Evolutionary conservation across 2,797 vertebrate species (phyloP).

Genomic region (Malacoctenus gilli): DNA sequence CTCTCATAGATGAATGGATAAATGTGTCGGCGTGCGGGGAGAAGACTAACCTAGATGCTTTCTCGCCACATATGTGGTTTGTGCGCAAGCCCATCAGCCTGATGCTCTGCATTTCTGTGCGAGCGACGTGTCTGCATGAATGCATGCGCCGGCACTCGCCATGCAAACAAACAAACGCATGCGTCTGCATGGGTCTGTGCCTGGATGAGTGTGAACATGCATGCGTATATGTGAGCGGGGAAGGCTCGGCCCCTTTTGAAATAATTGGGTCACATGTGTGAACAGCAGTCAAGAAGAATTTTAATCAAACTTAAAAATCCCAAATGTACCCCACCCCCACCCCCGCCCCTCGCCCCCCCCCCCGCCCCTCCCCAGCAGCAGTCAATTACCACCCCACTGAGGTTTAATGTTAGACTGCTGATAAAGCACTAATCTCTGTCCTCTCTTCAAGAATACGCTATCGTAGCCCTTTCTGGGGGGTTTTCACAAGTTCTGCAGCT

Average conservation of each 20-base stretch:
- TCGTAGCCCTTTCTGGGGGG: neutral
- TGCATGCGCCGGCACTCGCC: neutral
- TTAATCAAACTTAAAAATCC: conserved; percentile 75
- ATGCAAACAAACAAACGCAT: conserved; percentile 2
- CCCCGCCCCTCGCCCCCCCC: no score
- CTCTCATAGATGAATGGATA: conserved; percentile 13
- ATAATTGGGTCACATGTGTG: conserved; percentile 71
- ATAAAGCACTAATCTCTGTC: conserved; percentile 4
- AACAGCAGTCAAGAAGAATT: conserved; percentile 65
- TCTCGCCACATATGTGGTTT: neutral
- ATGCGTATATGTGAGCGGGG: conserved; percentile 12
- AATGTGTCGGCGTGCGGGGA: conserved; percentile 4
- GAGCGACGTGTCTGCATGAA: neutral
- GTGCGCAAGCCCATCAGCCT: neutral
- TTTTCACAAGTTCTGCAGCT: conserved; percentile 5
- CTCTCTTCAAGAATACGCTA: no score
- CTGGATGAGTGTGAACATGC: neutral
- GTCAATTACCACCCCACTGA: conserved; percentile 46
- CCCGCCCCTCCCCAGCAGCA: no score
- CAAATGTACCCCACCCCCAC: conserved; percentile 42
- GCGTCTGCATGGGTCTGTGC: conserved; percentile 8
- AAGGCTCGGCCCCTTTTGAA: conserved; percentile 29
- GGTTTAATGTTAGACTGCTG: conserved; percentile 35
- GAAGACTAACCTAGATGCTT: neutral
- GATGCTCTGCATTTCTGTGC: neutral